A percentile compares a stretch with the other conserved stretches of the same genome.
These are phyloP conservation scores for Elysia crispata DNA, from an alignment of 2,888 invertebrate genomes.

Conservation along the genomic window DNA sequence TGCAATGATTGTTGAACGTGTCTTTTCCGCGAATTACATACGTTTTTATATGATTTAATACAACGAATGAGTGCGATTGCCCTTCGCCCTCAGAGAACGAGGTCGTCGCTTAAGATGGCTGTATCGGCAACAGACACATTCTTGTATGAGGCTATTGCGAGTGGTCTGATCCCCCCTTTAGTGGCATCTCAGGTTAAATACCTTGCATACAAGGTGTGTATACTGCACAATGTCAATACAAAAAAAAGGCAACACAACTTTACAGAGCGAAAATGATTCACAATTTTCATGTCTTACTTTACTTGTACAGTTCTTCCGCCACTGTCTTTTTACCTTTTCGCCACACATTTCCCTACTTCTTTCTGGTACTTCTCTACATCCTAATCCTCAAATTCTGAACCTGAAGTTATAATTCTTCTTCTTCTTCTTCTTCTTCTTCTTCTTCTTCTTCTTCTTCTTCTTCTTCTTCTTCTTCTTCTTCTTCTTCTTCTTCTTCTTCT, in stretches of 20 bases:
- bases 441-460: background rate
- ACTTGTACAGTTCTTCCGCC: too few relatives aligned
- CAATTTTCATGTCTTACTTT: too few relatives aligned
- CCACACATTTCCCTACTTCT: too few relatives aligned
- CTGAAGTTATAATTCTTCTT: too few relatives aligned
- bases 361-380: too few relatives aligned
- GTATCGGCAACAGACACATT: constrained; percentile 29
- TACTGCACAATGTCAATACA: too few relatives aligned
- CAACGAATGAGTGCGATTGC: background rate
- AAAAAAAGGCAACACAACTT: background rate
- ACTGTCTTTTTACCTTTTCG: background rate
- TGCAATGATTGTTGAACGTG: too few relatives aligned
- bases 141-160: constrained; percentile 14
- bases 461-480: background rate
- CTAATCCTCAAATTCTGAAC: too few relatives aligned
- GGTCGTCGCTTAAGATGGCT: constrained; percentile 15
- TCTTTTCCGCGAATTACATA: too few relatives aligned
- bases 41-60: too few relatives aligned
- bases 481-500: background rate
- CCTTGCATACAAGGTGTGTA: constrained; percentile 13
- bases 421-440: background rate
- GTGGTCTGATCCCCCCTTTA: constrained; percentile 13
- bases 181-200: background rate
- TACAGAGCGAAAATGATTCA: too few relatives aligned
- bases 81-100: background rate